phyloP scores from a whole-genome alignment of 2,797 vertebrate genomes.

The Chrysocyon brachyurus region DNA sequence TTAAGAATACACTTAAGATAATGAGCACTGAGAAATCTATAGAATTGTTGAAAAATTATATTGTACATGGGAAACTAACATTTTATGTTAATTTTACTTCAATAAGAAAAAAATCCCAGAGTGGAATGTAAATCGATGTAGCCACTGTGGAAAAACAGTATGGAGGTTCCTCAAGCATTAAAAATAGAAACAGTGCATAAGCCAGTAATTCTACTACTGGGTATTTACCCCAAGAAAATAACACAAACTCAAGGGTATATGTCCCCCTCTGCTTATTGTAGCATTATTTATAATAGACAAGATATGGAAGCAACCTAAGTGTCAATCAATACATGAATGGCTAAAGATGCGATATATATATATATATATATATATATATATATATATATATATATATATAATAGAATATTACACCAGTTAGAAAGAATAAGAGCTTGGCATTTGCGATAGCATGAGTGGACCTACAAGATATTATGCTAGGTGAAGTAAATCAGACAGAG shows the following conservation, averaged over 20 bases:
- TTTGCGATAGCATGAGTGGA: background rate
- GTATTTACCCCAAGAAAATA: background rate
- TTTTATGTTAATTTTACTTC: background rate
- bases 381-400: background rate
- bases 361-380: background rate
- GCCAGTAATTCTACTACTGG: background rate
- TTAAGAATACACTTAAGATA: background rate
- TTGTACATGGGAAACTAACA: background rate
- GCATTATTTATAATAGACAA: background rate
- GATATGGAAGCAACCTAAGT: background rate
- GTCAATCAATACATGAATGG: background rate
- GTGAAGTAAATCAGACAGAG: background rate
- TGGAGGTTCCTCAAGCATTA: background rate
- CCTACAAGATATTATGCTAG: background rate
- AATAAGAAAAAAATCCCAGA: background rate
- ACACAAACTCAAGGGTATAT: background rate
- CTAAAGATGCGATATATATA: background rate
- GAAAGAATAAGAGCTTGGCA: background rate
- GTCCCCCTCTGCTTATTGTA: background rate
- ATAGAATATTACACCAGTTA: background rate
- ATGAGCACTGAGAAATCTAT: background rate
- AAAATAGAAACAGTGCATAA: background rate
- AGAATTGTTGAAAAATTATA: background rate
- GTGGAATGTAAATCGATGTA: background rate
- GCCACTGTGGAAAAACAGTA: background rate